Base-by-base conservation (phyloP, 2,888 invertebrate genomes). In the Germaria angustata region DNA sequence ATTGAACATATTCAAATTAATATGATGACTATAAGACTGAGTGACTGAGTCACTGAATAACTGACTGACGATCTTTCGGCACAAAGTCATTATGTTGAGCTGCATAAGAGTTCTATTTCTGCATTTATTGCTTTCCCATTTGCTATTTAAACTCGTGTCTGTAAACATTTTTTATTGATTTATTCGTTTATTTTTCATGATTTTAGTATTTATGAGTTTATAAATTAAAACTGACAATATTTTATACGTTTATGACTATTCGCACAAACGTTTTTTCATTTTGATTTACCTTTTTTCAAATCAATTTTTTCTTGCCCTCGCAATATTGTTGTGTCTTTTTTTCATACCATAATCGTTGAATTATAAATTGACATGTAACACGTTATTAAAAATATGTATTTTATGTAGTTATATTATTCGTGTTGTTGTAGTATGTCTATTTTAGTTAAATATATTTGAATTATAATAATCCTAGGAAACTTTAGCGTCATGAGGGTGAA, bases 351-450 rank as follows among this genome's bases (percentile, higher is more conserved):
- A 69, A 36, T 53, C 17, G 59, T 71, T 57, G 49, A 63, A 75
- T 69, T 69, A 75, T 75, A 80, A 75, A 80, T 75, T 76, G 80
- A 55, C 80, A 71, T 71, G 69, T 71, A 81, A 76, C 71, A 81
- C 71, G 57, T 71, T 81, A 81, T 81, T 76, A 76, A 76, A 75
- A 79, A 77, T 36, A 39, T 44, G 17, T 15, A 9, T 17, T 8
- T 44, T 53, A 28, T 34, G 13, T 39, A 13, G 13, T 39, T 39
- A 3, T 24, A 15, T 9, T 55, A 2, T 32, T 39, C 7, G 1
- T 36, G 7, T 39, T 36, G 34, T 8, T 28, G 34, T 15, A 28
- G 72, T 51, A n/a, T 57, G 36, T 39, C 13, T 55, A 44, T 13
- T 66, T 57, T 36, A 39, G 39, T 55, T 57, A 34, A 34, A 51